These are phyloP conservation scores for Pelagia noctiluca DNA, from an alignment of 30 jellyfish, hydroid and myxozoan genomes.

Conservation along the genomic window DNA sequence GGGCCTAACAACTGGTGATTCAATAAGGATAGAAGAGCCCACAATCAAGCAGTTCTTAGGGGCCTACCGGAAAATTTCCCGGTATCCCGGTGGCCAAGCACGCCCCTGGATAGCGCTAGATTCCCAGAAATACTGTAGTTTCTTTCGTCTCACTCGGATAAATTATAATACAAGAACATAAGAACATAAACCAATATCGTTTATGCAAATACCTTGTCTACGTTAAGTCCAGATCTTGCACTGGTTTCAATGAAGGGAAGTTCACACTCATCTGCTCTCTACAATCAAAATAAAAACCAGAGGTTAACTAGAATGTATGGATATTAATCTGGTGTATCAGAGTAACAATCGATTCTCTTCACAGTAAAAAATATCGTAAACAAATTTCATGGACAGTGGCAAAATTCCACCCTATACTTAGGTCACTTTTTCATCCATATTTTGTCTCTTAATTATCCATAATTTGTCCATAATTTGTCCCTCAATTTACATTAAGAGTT, in stretches of 20 bases:
- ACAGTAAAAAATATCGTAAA: neutral
- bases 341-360: neutral
- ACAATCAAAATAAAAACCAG: constrained; percentile 1
- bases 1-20: too few species aligned
- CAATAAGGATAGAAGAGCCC: too few species aligned
- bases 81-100: neutral
- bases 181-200: neutral
- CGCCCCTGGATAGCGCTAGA: neutral
- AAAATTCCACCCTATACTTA: neutral
- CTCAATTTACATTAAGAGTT: too few species aligned
- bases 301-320: too few species aligned
- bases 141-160: too few species aligned
- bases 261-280: constrained; percentile 65
- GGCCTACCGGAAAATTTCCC: neutral
- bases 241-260: constrained; percentile 72
- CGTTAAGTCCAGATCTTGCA: constrained; percentile 72
- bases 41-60: neutral
- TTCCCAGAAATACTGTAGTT: neutral
- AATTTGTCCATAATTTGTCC: too few species aligned
- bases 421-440: neutral
- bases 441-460: too few species aligned
- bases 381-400: neutral
- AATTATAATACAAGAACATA: neutral
- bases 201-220: constrained; percentile 49
- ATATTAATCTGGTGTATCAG: too few species aligned